Conservation (phyloP, 2,113 vertebrate species). For the Salminus brasiliensis region DNA sequence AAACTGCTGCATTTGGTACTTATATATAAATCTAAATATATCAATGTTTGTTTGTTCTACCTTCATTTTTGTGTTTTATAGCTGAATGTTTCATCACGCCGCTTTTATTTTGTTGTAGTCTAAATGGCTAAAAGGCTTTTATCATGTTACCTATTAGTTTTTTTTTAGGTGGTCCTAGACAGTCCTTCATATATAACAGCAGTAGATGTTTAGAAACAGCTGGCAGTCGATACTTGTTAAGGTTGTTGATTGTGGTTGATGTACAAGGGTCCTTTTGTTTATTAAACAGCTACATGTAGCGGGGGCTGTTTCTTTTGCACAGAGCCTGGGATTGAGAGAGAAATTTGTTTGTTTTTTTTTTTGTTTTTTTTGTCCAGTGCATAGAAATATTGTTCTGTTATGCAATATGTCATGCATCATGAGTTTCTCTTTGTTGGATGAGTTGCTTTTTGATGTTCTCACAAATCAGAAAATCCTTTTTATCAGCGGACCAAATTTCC, state of each 20-base stretch:
- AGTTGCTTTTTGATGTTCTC: conserved; percentile 5
- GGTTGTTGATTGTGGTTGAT: not conserved
- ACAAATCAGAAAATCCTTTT: conserved; percentile 39
- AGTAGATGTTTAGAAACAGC: not conserved
- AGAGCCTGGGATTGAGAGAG: not conserved
- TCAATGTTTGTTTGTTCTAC: not conserved
- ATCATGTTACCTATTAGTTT: not conserved
- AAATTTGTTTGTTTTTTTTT: not conserved
- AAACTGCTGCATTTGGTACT: conserved; percentile 5
- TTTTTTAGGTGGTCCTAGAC: not conserved
- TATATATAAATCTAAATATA: conserved; percentile 10
- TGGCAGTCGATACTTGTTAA: not conserved
- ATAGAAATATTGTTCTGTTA: conserved; percentile 1
- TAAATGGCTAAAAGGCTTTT: not conserved
- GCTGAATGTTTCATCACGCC: not conserved
- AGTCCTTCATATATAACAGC: not conserved
- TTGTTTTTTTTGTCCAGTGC: not conserved
- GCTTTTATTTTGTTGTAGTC: not conserved
- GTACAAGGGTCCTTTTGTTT: not conserved
- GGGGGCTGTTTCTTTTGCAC: not conserved
- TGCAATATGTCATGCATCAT: not conserved
- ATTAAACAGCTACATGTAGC: not conserved
- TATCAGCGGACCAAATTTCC: conserved; percentile 60
- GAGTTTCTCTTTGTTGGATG: not conserved
- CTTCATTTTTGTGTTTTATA: not conserved